These are phyloP conservation scores for Drosophila chauvacae DNA, from an alignment of 1,140 invertebrate species.

Conservation along the genomic window DNA sequence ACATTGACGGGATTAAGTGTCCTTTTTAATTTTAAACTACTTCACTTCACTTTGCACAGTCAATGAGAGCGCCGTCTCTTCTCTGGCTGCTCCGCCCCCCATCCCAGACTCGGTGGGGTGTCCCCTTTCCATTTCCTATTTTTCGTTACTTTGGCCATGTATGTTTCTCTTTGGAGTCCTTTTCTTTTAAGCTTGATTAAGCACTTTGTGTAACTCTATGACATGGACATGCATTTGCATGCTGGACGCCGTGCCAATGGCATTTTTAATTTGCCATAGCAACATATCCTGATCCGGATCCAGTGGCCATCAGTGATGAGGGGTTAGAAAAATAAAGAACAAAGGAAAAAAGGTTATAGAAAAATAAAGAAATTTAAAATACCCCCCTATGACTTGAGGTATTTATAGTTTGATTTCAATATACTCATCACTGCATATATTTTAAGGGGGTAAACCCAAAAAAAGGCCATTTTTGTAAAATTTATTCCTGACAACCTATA, in stretches of 20 bases:
- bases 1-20: constrained; percentile 78
- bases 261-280: constrained; percentile 75
- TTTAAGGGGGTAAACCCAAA: no score
- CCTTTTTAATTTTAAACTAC: constrained; percentile 82
- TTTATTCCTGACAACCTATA: no score
- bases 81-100: not conserved
- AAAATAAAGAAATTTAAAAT: not conserved
- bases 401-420: not conserved
- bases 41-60: constrained; percentile 77
- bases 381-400: not conserved
- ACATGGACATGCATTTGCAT: constrained; percentile 70
- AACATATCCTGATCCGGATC: constrained; percentile 35
- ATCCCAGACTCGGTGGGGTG: constrained; percentile 17
- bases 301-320: constrained; percentile 17
- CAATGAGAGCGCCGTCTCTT: constrained; percentile 45
- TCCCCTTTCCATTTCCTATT: constrained; percentile 14
- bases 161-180: constrained; percentile 68
- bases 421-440: not conserved
- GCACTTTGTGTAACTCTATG: constrained; percentile 81
- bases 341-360: no score
- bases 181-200: constrained; percentile 81
- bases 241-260: constrained; percentile 55
- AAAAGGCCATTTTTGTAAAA: no score
- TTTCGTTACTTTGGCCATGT: constrained; percentile 28
- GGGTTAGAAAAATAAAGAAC: not conserved